phyloP scores from a whole-genome alignment of 2,113 vertebrate species.

The Festucalex cinctus region DNA sequence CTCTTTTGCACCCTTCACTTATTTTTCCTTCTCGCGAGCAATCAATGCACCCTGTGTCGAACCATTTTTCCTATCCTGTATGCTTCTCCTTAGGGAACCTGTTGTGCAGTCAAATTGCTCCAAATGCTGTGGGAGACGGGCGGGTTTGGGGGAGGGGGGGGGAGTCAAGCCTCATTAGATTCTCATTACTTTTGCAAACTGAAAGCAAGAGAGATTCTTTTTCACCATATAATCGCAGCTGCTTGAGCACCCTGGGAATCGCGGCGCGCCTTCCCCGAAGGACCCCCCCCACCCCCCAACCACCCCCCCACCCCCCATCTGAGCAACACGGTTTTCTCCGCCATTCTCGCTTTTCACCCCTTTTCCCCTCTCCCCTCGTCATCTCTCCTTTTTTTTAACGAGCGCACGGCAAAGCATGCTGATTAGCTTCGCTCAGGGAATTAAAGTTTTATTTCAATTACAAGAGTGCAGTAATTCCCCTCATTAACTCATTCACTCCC shows the following conservation, averaged over 20 bases:
- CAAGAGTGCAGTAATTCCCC: slow-evolving; percentile 76
- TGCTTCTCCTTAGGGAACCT: slow-evolving; percentile 81
- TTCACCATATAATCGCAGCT: slow-evolving; percentile 68
- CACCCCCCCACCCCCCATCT: slow-evolving; percentile 10
- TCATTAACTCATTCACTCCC: too few species aligned
- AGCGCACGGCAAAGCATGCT: slow-evolving; percentile 82
- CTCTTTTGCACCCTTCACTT: slow-evolving; percentile 72
- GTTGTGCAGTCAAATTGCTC: slow-evolving; percentile 69
- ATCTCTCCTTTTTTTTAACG: slow-evolving; percentile 73
- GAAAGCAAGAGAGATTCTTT: slow-evolving; percentile 78
- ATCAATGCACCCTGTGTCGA: slow-evolving; percentile 73
- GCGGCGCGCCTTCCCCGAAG: slow-evolving; percentile 53
- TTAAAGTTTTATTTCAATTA: slow-evolving; percentile 80
- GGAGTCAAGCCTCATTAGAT: slow-evolving; percentile 94
- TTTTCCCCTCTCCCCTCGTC: slow-evolving; percentile 10
- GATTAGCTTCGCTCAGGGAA: slow-evolving; percentile 74
- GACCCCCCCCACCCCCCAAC: too few species aligned
- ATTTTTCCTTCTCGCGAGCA: slow-evolving; percentile 70
- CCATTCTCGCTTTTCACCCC: background rate
- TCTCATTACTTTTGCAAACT: slow-evolving; percentile 90
- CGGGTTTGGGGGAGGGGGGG: slow-evolving; percentile 73
- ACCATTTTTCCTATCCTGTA: slow-evolving; percentile 62
- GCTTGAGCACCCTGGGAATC: slow-evolving; percentile 78
- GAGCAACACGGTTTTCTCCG: background rate
- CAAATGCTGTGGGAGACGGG: slow-evolving; percentile 51